Percentiles rank a stretch among this genome's conserved stretches.
Evolutionary conservation across 1,140 invertebrate species (phyloP).

Genomic region (Yoshiicerus persimilis): DNA sequence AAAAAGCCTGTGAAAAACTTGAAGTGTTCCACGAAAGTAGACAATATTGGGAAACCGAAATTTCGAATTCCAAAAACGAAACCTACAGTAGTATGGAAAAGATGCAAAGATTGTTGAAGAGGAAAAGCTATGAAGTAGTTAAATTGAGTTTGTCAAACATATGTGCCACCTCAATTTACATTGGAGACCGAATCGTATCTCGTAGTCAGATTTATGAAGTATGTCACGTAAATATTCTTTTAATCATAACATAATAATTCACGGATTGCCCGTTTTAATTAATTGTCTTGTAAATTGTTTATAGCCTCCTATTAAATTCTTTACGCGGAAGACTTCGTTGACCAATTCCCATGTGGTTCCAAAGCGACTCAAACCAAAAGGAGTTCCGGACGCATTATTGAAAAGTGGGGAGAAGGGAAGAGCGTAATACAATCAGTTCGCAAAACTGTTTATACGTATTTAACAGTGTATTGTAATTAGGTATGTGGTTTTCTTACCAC

Average conservation of each 20-base stretch:
- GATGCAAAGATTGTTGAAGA: neutral
- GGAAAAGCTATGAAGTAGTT: neutral
- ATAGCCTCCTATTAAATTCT: conserved; percentile 34
- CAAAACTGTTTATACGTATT: too few species aligned
- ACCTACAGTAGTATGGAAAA: neutral
- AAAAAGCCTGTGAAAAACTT: neutral
- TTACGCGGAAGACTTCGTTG: conserved; percentile 1
- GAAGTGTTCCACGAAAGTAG: neutral
- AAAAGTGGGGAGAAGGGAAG: neutral
- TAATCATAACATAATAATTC: neutral
- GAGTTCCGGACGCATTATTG: neutral
- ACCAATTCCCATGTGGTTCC: neutral
- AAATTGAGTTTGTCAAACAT: neutral
- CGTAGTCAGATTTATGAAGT: conserved; percentile 10
- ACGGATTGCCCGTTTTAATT: neutral
- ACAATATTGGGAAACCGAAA: too few species aligned
- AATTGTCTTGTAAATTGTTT: neutral
- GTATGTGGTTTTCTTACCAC: too few species aligned
- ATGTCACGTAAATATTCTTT: neutral
- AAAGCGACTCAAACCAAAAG: conserved; percentile 14
- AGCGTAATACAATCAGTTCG: neutral
- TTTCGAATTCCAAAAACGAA: too few species aligned
- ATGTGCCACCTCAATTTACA: neutral
- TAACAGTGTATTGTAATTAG: neutral
- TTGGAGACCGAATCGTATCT: conserved; percentile 20